Conservation (phyloP, 1,140 invertebrate genomes). For the Hyles vespertilio region DNA sequence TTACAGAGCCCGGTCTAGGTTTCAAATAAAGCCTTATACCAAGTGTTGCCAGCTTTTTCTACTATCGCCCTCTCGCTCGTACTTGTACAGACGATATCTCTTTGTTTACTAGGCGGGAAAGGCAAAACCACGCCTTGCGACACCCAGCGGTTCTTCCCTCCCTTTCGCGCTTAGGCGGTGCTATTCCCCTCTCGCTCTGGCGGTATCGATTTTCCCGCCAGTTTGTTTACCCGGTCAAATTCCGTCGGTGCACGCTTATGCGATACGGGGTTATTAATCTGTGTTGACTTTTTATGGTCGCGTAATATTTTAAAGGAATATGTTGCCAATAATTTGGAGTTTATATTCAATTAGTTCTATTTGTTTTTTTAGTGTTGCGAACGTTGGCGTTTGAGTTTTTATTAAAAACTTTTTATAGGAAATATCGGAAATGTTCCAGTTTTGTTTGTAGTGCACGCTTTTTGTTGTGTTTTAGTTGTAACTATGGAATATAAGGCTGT, state of each 20-base stretch:
- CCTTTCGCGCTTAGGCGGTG: constrained; percentile 28
- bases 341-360: too few relatives aligned
- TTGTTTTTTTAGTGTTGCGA: too few relatives aligned
- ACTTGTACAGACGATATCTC: constrained; percentile 10
- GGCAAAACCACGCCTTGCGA: constrained; percentile 34
- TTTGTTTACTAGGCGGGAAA: constrained; percentile 8
- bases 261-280: constrained; percentile 33
- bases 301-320: neutral
- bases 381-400: too few relatives aligned
- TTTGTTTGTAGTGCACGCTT: too few relatives aligned
- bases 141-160: constrained; percentile 23
- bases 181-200: constrained; percentile 32
- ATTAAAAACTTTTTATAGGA: too few relatives aligned
- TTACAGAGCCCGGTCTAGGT: constrained; percentile 22
- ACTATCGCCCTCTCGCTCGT: constrained; percentile 23
- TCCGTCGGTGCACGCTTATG: constrained; percentile 30
- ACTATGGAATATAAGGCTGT: too few relatives aligned
- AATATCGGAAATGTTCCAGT: too few relatives aligned
- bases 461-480: too few relatives aligned
- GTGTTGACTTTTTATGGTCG: constrained; percentile 29
- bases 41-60: too few relatives aligned
- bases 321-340: constrained; percentile 1
- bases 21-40: constrained; percentile 25
- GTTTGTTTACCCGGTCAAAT: constrained; percentile 57
- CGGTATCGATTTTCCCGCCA: constrained; percentile 50